Conservation (phyloP, 2,797 vertebrate species). For the Chaunax sp. region DNA sequence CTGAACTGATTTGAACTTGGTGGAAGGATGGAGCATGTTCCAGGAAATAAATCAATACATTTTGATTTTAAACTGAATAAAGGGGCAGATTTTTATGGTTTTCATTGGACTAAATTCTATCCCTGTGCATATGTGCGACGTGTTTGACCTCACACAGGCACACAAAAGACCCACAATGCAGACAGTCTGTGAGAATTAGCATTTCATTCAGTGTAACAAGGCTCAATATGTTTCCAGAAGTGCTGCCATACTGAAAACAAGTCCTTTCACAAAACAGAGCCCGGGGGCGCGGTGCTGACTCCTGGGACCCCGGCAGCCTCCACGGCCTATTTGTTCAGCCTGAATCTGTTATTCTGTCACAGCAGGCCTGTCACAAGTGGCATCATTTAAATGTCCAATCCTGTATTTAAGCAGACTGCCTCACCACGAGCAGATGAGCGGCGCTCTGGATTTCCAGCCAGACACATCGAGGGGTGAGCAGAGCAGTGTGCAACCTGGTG, state of each 20-base stretch:
- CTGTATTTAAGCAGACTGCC: constrained; percentile 86
- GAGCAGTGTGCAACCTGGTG: constrained; percentile 76
- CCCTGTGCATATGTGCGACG: constrained; percentile 49
- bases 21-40: too few species aligned
- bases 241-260: constrained; percentile 86
- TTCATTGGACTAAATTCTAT: constrained; percentile 28
- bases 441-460: constrained; percentile 75
- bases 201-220: constrained; percentile 85
- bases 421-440: constrained; percentile 81
- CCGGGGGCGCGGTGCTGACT: constrained; percentile 78
- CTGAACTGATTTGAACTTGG: too few species aligned
- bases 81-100: too few species aligned
- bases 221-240: constrained; percentile 87
- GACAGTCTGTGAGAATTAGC: constrained; percentile 81
- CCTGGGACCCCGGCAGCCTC: constrained; percentile 81
- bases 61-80: too few species aligned
- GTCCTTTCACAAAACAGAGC: constrained; percentile 84
- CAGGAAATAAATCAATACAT: too few species aligned
- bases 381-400: constrained; percentile 87
- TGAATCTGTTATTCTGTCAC: constrained; percentile 86
- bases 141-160: constrained; percentile 60
- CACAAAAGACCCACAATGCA: constrained; percentile 69
- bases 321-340: constrained; percentile 85
- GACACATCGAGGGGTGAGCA: constrained; percentile 77
- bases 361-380: constrained; percentile 84